Base-by-base conservation (phyloP, 2,888 invertebrate genomes). In the Tyria jacobaeae region DNA sequence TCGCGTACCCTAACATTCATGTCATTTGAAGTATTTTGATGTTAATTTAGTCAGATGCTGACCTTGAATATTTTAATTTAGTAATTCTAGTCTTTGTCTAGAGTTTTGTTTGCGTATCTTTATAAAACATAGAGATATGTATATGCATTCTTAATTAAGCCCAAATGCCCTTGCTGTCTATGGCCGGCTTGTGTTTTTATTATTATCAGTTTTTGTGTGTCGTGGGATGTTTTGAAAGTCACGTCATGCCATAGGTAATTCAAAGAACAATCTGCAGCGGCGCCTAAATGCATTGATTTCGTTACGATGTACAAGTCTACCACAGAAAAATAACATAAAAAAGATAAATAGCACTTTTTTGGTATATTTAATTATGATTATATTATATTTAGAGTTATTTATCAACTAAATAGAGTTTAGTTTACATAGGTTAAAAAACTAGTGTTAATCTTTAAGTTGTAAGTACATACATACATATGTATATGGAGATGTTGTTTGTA, bases 41-140 rank as follows among this genome's bases (percentile, higher is more conserved):
- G 54, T 71, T 71, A 59, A 17, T 62, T 65, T 62, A 51, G 58
- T 56, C 15, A 66, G 10, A 50, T 54, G 62, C 60, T 37, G 39
- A 48, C 51, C 21, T 1, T 35, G 24, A 35, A 35, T 24, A 35
- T 24, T 15, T 51, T 35, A 35, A 24, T 24, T 51, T 51, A 51
- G 14, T 0, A 24, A 35, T 21, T 24, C 27, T 51, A 34, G 14
- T 0, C 17, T 15, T 21, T 21, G 44, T 44, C 10, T 41, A 2
- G 12, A 6, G 27, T 6, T 31, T 31, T 31, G 4, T 31, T 4
- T 31, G 27, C 7, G 4, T 31, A 31, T 31, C 3, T n/a, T n/a
- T 27, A 27, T 27, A 27, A 27, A 4, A 27, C 6, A 6, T 27
- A 27, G 27, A 4, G 27, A 27, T 27, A 3, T 27, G 27, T 6